Evolutionary conservation across 2,797 vertebrate species (phyloP), one percentile per base, ranked within the genome.

Genomic region (Anguilla anguilla): DNA sequence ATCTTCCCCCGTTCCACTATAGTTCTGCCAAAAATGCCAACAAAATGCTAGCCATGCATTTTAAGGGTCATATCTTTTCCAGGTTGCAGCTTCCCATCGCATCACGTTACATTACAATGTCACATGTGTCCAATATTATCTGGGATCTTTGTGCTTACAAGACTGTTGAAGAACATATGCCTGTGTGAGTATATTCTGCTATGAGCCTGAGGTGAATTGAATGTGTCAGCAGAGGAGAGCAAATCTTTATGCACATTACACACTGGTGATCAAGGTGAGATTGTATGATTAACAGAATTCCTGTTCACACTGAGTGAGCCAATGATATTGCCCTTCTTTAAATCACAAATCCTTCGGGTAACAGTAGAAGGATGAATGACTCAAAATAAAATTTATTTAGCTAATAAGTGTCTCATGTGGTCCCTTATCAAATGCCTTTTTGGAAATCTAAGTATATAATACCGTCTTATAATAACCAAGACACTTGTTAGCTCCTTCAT

Each of bases 191-290:
- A 9, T 22, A 49, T 82, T 6, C 79, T n/a, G 10, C 43, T 77
- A 3, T 82, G 51, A 49, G 79, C 79, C 79, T 51, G 43, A 2
- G 25, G 5, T 25, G 43, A 51, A n/a, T n/a, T 51, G 46, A n/a
- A 10, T 9, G 79, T 31, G 43, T 46, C 25, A n/a, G 22, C 43
- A 82, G 19, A n/a, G 79, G 19, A 82, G 46, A 51, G 22, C 2
- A 82, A 82, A 51, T 82, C 22, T 51, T 22, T 43, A 43, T 43
- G 51, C 43, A n/a, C 79, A 51, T 22, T 6, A 25, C 46, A 82
- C 79, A 82, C 79, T 49, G 17, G 79, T 82, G 43, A 82, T 82
- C 43, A 82, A 82, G 25, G 19, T 49, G 46, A 82, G 79, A 82
- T 82, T 82, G 51, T 82, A 10, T 51, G 79, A 82, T 82, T 82